Conservation (phyloP, 2,888 invertebrate genomes). For the Tinea semifulvella region DNA sequence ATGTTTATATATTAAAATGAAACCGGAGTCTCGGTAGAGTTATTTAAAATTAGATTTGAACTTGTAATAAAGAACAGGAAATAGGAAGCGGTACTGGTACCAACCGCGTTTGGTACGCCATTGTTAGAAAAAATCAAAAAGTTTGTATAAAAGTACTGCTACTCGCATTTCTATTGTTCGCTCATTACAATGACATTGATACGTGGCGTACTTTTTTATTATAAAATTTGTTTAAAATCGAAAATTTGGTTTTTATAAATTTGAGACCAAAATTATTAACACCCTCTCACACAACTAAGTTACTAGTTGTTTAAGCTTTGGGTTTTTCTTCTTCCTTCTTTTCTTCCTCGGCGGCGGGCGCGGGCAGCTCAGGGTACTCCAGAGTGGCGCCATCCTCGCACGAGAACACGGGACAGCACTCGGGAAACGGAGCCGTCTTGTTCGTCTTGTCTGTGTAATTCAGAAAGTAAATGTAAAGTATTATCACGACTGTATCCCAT, state of each 20-base stretch:
- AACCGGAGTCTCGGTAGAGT: conserved; percentile 1
- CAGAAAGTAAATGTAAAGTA: too few relatives aligned
- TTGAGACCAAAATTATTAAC: conserved; percentile 5
- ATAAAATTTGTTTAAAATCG: neutral
- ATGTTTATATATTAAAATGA: conserved; percentile 12
- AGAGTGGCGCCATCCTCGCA: conserved; percentile 86
- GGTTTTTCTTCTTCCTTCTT: conserved; percentile 43
- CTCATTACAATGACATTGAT: neutral
- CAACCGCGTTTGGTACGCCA: conserved; percentile 5
- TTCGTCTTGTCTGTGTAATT: conserved; percentile 85
- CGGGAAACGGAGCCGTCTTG: conserved; percentile 88
- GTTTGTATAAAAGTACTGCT: conserved; percentile 1
- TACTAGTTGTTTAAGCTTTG: conserved; percentile 38
- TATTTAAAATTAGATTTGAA: conserved; percentile 17
- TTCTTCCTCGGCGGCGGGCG: conserved; percentile 45
- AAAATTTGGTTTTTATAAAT: conserved; percentile 4
- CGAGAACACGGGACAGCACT: conserved; percentile 85
- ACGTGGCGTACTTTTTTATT: too few relatives aligned
- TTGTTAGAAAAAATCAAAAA: conserved; percentile 3
- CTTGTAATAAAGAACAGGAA: conserved; percentile 41
- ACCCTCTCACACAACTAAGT: neutral
- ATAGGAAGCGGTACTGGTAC: conserved; percentile 34
- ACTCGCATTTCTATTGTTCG: neutral
- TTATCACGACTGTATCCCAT: too few relatives aligned
- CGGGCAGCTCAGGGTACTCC: conserved; percentile 84